These are phyloP conservation scores for Solea solea DNA, from an alignment of 2,113 vertebrate species.

Conservation along the genomic window DNA sequence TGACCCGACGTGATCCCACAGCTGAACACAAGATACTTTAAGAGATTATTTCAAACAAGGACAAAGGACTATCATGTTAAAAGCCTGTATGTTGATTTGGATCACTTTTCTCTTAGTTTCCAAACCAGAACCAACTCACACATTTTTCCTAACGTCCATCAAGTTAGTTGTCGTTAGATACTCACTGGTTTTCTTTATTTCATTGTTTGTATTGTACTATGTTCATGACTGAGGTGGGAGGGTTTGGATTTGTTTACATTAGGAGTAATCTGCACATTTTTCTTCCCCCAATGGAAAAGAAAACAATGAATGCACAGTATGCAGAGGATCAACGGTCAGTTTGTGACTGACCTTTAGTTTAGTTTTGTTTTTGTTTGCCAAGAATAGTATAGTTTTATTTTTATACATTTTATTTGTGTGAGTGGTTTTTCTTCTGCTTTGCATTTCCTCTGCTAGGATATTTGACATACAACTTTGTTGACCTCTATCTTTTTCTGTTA, in stretches of 20 bases:
- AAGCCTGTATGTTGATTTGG: not conserved
- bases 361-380: slow-evolving; percentile 7
- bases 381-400: not conserved
- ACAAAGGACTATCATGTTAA: not conserved
- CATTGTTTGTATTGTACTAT: no score
- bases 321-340: slow-evolving; percentile 28
- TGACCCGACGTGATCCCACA: slow-evolving; percentile 11
- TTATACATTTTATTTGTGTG: not conserved
- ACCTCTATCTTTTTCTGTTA: not conserved
- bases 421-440: not conserved
- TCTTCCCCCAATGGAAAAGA: slow-evolving; percentile 3
- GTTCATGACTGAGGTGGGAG: not conserved
- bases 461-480: not conserved
- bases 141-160: no score
- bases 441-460: not conserved
- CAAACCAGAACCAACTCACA: no score
- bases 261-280: not conserved
- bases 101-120: no score
- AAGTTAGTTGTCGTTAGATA: no score
- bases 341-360: slow-evolving; percentile 16
- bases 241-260: slow-evolving; percentile 8
- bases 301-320: slow-evolving; percentile 20
- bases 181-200: no score
- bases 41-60: not conserved
- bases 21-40: not conserved